These are phyloP conservation scores for Cotesia congregata DNA, from an alignment of 2,888 invertebrate species.

Conservation along the genomic window DNA sequence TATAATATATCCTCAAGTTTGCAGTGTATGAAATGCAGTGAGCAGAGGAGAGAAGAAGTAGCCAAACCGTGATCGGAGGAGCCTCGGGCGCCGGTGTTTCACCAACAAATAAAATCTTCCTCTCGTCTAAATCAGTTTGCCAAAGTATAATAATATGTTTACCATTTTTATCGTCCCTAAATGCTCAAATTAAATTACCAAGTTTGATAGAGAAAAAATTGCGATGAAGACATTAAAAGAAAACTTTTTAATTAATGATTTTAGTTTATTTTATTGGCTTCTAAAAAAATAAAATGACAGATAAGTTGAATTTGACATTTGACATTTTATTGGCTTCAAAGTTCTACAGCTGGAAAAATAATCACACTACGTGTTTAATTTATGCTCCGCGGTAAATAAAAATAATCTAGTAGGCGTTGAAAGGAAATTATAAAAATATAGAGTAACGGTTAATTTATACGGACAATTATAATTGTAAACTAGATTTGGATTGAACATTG, in stretches of 20 bases:
- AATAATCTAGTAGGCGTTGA: not conserved
- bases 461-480: too few species aligned
- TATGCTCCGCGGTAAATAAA: constrained; percentile 4
- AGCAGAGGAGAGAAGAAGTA: constrained; percentile 35
- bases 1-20: not conserved
- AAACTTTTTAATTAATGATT: too few species aligned
- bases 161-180: constrained; percentile 50
- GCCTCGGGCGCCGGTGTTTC: constrained; percentile 53
- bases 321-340: constrained; percentile 46
- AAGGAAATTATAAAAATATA: not conserved
- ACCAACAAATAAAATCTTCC: constrained; percentile 63
- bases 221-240: not conserved
- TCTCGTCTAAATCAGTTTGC: constrained; percentile 67
- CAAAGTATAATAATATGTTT: constrained; percentile 56
- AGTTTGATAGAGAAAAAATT: not conserved
- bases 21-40: constrained; percentile 18
- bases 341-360: constrained; percentile 63
- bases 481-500: not conserved
- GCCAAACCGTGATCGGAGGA: constrained; percentile 22
- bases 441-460: not conserved
- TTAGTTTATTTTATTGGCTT: constrained; percentile 56
- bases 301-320: constrained; percentile 50
- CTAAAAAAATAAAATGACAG: constrained; percentile 56
- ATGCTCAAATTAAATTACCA: not conserved
- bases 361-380: constrained; percentile 38